Percentiles rank a stretch among this genome's conserved stretches.
Evolutionary conservation across 2,113 vertebrate genomes (phyloP).

Genomic region (Falco punctatus): DNA sequence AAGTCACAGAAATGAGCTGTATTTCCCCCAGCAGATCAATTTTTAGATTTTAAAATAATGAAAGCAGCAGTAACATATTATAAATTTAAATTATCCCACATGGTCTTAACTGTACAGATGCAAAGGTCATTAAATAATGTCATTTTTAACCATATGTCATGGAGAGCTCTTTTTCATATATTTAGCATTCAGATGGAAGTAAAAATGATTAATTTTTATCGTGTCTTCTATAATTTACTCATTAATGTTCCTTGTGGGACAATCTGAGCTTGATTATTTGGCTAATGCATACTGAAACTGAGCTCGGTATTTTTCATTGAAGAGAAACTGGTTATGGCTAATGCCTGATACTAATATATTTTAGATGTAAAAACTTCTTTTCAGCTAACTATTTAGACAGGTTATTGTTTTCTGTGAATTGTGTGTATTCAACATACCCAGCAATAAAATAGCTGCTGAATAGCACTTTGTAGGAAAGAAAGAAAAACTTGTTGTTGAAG

Average conservation of each 20-base stretch:
- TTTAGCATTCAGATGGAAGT: not conserved
- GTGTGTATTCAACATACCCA: not conserved
- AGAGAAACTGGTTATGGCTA: not conserved
- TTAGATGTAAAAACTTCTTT: not conserved
- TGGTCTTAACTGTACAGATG: not conserved
- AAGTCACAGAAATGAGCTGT: not conserved
- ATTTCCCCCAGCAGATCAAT: not conserved
- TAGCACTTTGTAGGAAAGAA: not conserved
- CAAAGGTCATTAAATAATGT: constrained; percentile 18
- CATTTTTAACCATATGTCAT: not conserved
- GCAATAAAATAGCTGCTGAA: not conserved
- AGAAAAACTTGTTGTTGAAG: not conserved
- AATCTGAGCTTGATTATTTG: not conserved
- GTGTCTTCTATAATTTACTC: constrained; percentile 7
- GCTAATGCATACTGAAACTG: not conserved
- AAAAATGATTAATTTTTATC: constrained; percentile 28
- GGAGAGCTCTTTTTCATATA: not conserved
- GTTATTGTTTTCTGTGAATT: not conserved
- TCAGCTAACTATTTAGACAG: not conserved
- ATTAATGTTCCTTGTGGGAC: not conserved
- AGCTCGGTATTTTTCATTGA: not conserved
- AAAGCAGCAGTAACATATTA: not conserved
- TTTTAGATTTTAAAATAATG: not conserved
- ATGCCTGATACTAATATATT: too few relatives aligned
- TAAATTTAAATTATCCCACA: not conserved